These are phyloP conservation scores for Clistopyga incitator DNA, from an alignment of 2,888 invertebrate genomes.

Conservation along the genomic window DNA sequence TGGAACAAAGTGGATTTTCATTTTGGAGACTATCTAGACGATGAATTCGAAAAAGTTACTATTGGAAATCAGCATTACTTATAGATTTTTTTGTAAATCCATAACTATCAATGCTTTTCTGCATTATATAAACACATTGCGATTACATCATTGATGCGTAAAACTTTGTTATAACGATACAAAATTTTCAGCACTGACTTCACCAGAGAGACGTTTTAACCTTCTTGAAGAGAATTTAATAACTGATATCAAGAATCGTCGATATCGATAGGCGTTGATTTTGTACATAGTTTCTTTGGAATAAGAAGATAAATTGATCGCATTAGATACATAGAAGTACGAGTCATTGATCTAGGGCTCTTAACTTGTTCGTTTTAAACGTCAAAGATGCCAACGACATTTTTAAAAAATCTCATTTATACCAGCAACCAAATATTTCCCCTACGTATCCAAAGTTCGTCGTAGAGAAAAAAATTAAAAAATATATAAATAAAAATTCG, in stretches of 20 bases:
- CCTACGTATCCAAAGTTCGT: slow-evolving; percentile 39
- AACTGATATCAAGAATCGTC: slow-evolving; percentile 22
- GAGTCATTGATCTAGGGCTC: slow-evolving; percentile 28
- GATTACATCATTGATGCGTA: too few species aligned
- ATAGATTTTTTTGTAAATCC: too few species aligned
- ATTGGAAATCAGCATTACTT: too few species aligned
- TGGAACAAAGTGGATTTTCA: too few species aligned
- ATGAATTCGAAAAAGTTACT: too few species aligned
- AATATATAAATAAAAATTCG: slow-evolving; percentile 18
- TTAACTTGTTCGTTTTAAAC: slow-evolving; percentile 37
- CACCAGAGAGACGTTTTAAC: not conserved
- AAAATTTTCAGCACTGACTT: too few species aligned
- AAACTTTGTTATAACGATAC: too few species aligned
- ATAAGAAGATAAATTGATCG: slow-evolving; percentile 25
- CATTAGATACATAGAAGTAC: slow-evolving; percentile 45
- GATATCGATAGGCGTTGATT: slow-evolving; percentile 43
- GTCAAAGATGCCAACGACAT: slow-evolving; percentile 56
- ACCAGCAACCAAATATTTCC: slow-evolving; percentile 46
- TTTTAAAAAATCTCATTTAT: slow-evolving; percentile 29
- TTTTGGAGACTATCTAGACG: too few species aligned
- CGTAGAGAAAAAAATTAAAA: slow-evolving; percentile 4
- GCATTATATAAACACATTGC: too few species aligned
- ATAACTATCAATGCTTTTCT: too few species aligned
- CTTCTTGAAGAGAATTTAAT: not conserved
- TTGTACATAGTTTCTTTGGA: slow-evolving; percentile 49